These are phyloP conservation scores for Acanthacorydalis orientalis DNA, from an alignment of 2,888 invertebrate species.

Conservation along the genomic window DNA sequence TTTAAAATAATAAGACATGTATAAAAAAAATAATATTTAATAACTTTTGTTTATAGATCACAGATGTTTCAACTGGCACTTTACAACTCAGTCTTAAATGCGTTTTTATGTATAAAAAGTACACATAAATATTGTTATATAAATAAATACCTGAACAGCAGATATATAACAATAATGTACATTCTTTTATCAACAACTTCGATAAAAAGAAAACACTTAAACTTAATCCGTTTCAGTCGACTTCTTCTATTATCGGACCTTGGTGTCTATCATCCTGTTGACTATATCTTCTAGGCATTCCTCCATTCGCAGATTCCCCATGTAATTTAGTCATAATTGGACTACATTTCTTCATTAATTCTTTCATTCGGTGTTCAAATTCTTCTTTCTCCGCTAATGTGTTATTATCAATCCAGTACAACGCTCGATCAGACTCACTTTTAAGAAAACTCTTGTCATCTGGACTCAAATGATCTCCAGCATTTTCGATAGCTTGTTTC, in stretches of 20 bases:
- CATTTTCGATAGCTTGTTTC: constrained; percentile 46
- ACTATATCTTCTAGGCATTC: constrained; percentile 12
- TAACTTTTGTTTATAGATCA: too few relatives aligned
- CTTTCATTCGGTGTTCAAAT: constrained; percentile 41
- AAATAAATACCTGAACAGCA: too few relatives aligned
- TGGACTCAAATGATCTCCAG: constrained; percentile 41
- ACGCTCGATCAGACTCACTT: constrained; percentile 34
- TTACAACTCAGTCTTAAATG: too few relatives aligned
- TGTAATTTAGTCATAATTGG: constrained; percentile 43
- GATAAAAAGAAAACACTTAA: not conserved
- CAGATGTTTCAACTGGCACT: too few relatives aligned
- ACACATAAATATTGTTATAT: too few relatives aligned
- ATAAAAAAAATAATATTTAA: too few relatives aligned
- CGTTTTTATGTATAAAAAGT: too few relatives aligned
- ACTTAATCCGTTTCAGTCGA: constrained; percentile 24
- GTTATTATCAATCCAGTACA: constrained; percentile 52
- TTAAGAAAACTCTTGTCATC: constrained; percentile 41
- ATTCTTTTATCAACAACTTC: too few relatives aligned
- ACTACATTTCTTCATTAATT: constrained; percentile 27
- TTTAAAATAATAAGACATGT: too few relatives aligned
- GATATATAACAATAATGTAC: too few relatives aligned
- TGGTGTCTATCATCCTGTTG: constrained; percentile 12
- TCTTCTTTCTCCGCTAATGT: constrained; percentile 48
- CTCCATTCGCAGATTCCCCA: constrained; percentile 15
- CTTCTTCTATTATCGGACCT: constrained; percentile 39